Base-by-base conservation (phyloP, 2,888 invertebrate species). In the Syritta pipiens region DNA sequence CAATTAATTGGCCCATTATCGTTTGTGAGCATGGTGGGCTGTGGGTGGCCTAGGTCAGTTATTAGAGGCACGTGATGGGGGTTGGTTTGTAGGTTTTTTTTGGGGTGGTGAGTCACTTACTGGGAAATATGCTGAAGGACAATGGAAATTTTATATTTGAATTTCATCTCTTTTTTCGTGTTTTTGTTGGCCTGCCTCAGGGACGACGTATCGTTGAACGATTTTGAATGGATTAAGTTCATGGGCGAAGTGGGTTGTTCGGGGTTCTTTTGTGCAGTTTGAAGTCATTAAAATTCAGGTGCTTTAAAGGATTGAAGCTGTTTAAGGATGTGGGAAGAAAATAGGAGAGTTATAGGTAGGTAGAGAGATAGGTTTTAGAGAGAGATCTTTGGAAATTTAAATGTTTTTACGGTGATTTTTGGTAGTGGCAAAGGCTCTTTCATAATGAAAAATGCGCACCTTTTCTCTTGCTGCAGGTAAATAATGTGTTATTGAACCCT, bases 1-100 rank as follows among this genome's bases (percentile, higher is more conserved):
- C 74, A 68, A 79, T 79, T 74, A 79, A 79, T 79, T 79, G 67
- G 67, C 40, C 72, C 62, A 62, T 74, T 79, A 74, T 67, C 67
- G 74, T 67, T 35, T 48, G 55, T 62, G 67, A 65, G 46, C 48
- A 32, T 53, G 53, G 37, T 57, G 51, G 55, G 49, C 22, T 20
- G 37, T n/a, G n/a, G n/a, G n/a, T n/a, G 49, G 9, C 1, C 42
- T 69, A 32, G 19, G 65, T 44, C 51, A 69, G 49, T 68, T 51
- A 49, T 35, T 32, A 35, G 5, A 19, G 19, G 30, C 14, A 9
- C 55, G 26, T 19, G 7, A n/a, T 12, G 7, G 17, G 19, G 1
- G 40, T 10, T 9, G 22, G 22, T 19, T 10, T 48, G 19, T 6
- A 7, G 10, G 6, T 12, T 22, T 53, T 37, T 53, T 35, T 26